Conservation (phyloP, 2,113 vertebrate species). For the Entomyzon cyanotis region DNA sequence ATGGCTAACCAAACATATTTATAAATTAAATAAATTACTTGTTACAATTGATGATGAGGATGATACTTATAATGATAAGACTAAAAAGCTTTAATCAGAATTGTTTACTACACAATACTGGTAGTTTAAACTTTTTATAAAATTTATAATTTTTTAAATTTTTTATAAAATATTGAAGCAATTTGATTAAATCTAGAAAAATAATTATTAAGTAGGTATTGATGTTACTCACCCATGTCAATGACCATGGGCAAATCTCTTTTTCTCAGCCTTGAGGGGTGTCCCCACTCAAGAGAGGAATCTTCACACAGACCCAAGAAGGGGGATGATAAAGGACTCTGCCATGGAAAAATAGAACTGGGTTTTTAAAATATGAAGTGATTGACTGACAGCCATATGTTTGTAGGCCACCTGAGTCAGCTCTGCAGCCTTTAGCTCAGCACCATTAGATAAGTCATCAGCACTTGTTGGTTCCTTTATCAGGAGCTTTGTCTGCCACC, state of each 20-base stretch:
- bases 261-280: not conserved
- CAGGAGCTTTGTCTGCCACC: slow-evolving; percentile 9
- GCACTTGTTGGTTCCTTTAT: not conserved
- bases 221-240: not conserved
- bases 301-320: not conserved
- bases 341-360: not conserved
- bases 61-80: not conserved
- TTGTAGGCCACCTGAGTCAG: not conserved
- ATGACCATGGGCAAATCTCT: not conserved
- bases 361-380: not conserved
- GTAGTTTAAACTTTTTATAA: not conserved
- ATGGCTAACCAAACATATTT: not conserved
- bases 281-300: not conserved
- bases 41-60: not conserved
- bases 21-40: not conserved
- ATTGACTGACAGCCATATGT: not conserved
- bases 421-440: not conserved
- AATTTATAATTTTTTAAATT: no score
- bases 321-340: not conserved
- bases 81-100: not conserved
- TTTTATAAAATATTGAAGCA: not conserved
- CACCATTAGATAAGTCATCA: not conserved
- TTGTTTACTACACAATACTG: not conserved
- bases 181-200: not conserved
- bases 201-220: not conserved